Base-by-base conservation (phyloP, 1,140 invertebrate species). In the Chelonus insularis region DNA sequence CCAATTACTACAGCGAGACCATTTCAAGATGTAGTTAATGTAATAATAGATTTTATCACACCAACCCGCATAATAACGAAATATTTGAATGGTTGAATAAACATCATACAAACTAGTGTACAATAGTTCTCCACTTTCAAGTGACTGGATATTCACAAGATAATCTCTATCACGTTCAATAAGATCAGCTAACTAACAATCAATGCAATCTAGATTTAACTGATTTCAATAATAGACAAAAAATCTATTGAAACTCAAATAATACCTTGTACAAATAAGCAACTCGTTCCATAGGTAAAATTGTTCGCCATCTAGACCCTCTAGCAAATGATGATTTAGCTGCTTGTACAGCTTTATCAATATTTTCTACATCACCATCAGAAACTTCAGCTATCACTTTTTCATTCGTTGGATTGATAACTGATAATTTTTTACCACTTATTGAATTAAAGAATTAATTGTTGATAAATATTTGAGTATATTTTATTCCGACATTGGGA, bases 21-120 rank as follows among this genome's bases (percentile, higher is more conserved):
- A 77, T 96, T 96, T 94, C 94, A 96, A 64, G 93, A 93, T 55
- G 95, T 92, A 41, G 96, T 95, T 75, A 97, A 90, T 7, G 92
- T 95, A 65, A 90, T 88, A 96, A 70, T 91, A 88, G 70, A 93
- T 90, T 81, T 98, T 98, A 75, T 97, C 95, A 58, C 90, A 88
- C 86, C 89, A 95, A 25, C 95, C 95, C 67, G 93, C 95, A 81
- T 93, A 95, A 76, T 97, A 97, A 65, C 91, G 84, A 51, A 94
- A 79, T 29, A 82, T 84, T 52, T 84, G 81, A 79, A 3, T 86
- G 79, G 56, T 79, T 80, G 12, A 84, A 73, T 29, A 95, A 81
- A 75, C 95, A 91, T 34, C 82, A 83, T 14, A 84, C 68, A 1
- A 92, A 81, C 64, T 85, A 84, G 0, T 71, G 74, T 57, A 84